phyloP scores from a whole-genome alignment of 2,113 vertebrate species.

The Sorex fumeus region DNA sequence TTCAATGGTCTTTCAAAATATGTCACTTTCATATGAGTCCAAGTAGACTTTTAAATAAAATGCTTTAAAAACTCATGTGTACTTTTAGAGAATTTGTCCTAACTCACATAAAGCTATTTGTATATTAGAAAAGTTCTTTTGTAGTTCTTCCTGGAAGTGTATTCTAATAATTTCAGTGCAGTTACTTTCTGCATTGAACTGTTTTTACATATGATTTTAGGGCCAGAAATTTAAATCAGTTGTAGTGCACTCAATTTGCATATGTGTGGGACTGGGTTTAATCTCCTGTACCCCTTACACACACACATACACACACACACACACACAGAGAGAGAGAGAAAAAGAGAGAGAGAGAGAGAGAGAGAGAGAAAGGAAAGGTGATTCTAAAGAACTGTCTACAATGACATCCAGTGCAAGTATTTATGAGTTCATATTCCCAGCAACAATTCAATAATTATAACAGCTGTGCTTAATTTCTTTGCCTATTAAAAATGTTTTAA shows the following conservation, averaged over 20 bases:
- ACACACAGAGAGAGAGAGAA: too few species aligned
- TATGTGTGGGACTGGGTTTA: too few species aligned
- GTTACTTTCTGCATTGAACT: background rate
- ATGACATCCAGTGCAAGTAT: background rate
- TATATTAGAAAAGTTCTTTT: conserved; percentile 6
- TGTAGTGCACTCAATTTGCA: too few species aligned
- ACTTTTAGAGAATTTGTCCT: background rate
- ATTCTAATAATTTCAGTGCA: background rate
- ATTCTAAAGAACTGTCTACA: conserved; percentile 25
- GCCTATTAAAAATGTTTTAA: conserved; percentile 15
- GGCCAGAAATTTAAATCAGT: too few species aligned
- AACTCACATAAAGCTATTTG: conserved; percentile 7
- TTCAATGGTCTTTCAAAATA: background rate
- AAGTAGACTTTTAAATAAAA: conserved; percentile 44
- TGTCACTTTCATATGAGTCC: background rate
- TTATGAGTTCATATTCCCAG: background rate
- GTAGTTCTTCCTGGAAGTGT: background rate
- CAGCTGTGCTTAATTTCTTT: conserved; percentile 7
- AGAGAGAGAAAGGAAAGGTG: background rate
- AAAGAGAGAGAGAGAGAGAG: too few species aligned
- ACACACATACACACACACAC: too few species aligned
- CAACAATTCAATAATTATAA: conserved; percentile 27
- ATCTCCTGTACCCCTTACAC: too few species aligned
- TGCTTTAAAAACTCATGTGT: background rate
- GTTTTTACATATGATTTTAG: too few species aligned